These are phyloP conservation scores for Epinephelus lanceolatus DNA, from an alignment of 2,113 vertebrate species.

Conservation along the genomic window DNA sequence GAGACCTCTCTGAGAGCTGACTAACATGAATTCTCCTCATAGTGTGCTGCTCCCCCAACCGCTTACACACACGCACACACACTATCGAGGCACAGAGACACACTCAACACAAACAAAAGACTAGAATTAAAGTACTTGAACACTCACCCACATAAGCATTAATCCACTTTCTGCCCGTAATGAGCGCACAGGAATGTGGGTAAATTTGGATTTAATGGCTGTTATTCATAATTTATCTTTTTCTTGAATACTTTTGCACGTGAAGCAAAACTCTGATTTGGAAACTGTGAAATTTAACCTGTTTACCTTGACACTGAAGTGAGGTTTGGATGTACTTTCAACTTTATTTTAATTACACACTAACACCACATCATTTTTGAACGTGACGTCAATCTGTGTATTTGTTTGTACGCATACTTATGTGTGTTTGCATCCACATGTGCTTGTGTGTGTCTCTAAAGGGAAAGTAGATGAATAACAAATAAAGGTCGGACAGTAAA, in stretches of 20 bases:
- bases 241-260: slow-evolving; percentile 33
- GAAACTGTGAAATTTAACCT: slow-evolving; percentile 44
- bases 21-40: slow-evolving; percentile 70
- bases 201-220: slow-evolving; percentile 44
- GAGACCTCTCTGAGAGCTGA: slow-evolving; percentile 77
- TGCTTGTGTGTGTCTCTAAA: background rate
- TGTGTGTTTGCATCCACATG: slow-evolving; percentile 1
- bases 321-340: slow-evolving; percentile 2
- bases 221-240: slow-evolving; percentile 45
- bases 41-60: slow-evolving; percentile 28
- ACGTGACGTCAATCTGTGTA: slow-evolving; percentile 29
- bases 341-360: slow-evolving; percentile 15
- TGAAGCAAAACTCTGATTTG: slow-evolving; percentile 8
- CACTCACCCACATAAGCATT: slow-evolving; percentile 33
- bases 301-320: slow-evolving; percentile 36
- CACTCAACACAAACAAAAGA: slow-evolving; percentile 37
- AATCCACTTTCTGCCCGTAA: slow-evolving; percentile 42
- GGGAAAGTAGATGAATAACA: slow-evolving; percentile 60
- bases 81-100: background rate
- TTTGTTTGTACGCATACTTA: slow-evolving; percentile 38
- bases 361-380: slow-evolving; percentile 31
- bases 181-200: slow-evolving; percentile 38
- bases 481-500: slow-evolving; percentile 38
- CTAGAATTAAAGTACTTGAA: slow-evolving; percentile 50
- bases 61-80: slow-evolving; percentile 21